Base-by-base conservation (phyloP, 2,888 invertebrate species). In the Caenorhabditis macrosperma region DNA sequence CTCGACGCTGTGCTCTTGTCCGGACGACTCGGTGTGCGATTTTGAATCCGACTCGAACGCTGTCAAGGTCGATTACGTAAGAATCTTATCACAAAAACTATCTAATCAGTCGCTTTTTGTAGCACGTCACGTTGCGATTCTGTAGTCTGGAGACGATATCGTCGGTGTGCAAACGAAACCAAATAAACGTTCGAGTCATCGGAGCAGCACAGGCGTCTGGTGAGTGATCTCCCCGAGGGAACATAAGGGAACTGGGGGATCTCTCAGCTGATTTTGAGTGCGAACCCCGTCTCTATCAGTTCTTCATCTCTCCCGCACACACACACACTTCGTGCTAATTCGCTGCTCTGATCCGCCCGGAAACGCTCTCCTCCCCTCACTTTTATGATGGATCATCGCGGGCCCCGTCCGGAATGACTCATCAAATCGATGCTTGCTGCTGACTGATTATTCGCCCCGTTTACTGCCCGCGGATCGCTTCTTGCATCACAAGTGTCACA, bases 81-180 rank as follows among this genome's bases (percentile, higher is more conserved):
- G 79, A 50, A 22, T 38, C 33, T 50, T 33, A 48, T 48, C 28
- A 30, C 20, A 48, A 20, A 5, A 7, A 3, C 1, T 54, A 54
- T 57, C 57, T 57, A 24, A 57, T 57, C 57, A 44, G 28, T 28
- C 33, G 17, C 22, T 50, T 52, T 44, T 75, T 75, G 5, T 54
- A 79, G 79, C 79, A 79, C 72, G 60, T 79, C 46, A 75, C 79
- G 3, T 59, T 79, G 52, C 74, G 75, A 52, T 79, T 79, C 69
- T 79, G 79, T 33, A 57, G 35, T 35, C 10, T 69, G 41, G 67
- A 55, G 20, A 54, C 35, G 22, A 48, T 75, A 50, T 60, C 79
- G 48, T 28, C 68, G n/a, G 46, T 57, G 12, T 78, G 78, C 44
- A 74, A 61, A 61, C 46, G 66, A 5, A 41, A 78, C 28, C 3